Evolutionary conservation across 1,140 invertebrate genomes (phyloP).

Genomic region (Hesperophylax magnus): DNA sequence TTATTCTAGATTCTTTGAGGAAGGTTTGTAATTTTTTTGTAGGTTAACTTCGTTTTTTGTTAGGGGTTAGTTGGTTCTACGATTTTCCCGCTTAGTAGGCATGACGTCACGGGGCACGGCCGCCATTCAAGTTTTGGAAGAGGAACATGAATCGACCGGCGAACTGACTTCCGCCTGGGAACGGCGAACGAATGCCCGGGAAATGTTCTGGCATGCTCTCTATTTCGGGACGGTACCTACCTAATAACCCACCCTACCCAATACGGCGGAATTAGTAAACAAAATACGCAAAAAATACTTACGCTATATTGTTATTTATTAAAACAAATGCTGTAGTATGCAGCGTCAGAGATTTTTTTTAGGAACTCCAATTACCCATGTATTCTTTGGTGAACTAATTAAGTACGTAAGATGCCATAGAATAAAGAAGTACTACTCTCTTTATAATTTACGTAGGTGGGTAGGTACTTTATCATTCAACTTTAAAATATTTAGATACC

Average conservation of each 20-base stretch:
- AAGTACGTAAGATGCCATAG: no score
- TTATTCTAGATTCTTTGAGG: background rate
- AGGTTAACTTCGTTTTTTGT: background rate
- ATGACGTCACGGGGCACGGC: constrained; percentile 5
- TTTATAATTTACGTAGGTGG: no score
- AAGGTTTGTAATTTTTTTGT: background rate
- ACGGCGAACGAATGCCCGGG: constrained; percentile 19
- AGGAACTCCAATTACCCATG: no score
- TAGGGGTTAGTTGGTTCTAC: background rate
- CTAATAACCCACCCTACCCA: background rate
- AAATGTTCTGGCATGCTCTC: background rate
- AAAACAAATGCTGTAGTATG: no score
- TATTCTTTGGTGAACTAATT: no score
- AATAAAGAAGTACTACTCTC: no score
- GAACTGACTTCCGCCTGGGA: constrained; percentile 23
- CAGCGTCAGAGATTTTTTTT: no score
- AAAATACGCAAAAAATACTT: no score
- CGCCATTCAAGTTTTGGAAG: constrained; percentile 15
- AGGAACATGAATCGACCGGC: constrained; percentile 33
- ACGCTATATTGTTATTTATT: no score
- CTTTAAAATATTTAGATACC: no score
- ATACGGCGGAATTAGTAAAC: no score
- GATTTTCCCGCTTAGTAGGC: constrained; percentile 1
- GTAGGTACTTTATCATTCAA: no score
- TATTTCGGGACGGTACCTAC: constrained; percentile 22